Evolutionary conservation across 2,888 invertebrate species (phyloP).

Genomic region (Lasioglossum pauxillum): DNA sequence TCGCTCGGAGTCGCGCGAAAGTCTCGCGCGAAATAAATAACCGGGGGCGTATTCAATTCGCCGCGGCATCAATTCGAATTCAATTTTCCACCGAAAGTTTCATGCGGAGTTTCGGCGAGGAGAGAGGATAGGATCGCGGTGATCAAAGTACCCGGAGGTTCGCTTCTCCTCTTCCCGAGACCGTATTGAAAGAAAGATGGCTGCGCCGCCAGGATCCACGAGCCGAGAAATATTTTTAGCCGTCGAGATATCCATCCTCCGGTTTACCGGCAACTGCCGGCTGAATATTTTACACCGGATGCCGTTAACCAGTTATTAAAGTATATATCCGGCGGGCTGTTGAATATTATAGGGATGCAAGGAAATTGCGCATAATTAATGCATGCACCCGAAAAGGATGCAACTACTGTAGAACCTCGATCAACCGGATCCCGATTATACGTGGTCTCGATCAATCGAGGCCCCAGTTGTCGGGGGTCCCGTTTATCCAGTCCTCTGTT

Average conservation of each 20-base stretch:
- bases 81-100: conserved; percentile 66
- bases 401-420: conserved; percentile 13
- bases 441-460: too few relatives aligned
- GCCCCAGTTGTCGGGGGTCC: too few relatives aligned
- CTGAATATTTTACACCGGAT: conserved; percentile 13
- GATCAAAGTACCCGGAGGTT: conserved; percentile 53
- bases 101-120: conserved; percentile 34
- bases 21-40: conserved; percentile 66
- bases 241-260: background rate
- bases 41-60: conserved; percentile 62
- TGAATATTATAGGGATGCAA: background rate
- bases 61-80: conserved; percentile 62
- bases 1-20: conserved; percentile 13
- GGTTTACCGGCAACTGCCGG: background rate
- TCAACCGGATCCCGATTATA: too few relatives aligned
- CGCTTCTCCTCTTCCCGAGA: conserved; percentile 13
- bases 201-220: background rate
- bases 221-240: conserved; percentile 25
- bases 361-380: conserved; percentile 1
- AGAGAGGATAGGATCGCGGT: conserved; percentile 30
- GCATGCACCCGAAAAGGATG: conserved; percentile 33
- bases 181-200: conserved; percentile 22
- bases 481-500: too few relatives aligned
- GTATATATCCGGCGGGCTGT: background rate
- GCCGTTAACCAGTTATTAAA: background rate